phyloP scores from a whole-genome alignment of 2,888 invertebrate species.

The Homarus gammarus region DNA sequence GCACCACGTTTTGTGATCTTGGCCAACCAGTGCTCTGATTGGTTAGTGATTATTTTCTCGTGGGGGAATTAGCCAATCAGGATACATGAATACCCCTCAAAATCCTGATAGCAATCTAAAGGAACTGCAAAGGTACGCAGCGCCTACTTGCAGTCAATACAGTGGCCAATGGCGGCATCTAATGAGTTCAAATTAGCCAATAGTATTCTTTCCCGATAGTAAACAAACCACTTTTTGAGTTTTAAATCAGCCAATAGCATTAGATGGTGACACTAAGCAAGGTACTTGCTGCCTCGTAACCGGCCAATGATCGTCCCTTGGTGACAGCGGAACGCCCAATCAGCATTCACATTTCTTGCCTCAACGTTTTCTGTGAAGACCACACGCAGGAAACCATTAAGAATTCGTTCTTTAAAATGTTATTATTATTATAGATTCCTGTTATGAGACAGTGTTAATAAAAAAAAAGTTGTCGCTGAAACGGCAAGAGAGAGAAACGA shows the following conservation, averaged over 20 bases:
- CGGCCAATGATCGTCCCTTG: slow-evolving; percentile 42
- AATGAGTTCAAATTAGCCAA: slow-evolving; percentile 29
- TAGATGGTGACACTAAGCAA: slow-evolving; percentile 59
- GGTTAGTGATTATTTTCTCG: slow-evolving; percentile 40
- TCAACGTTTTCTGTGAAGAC: slow-evolving; percentile 52
- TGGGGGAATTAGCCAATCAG: slow-evolving; percentile 44
- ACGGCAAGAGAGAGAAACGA: neutral
- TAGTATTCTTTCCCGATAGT: slow-evolving; percentile 36
- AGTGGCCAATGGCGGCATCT: slow-evolving; percentile 26
- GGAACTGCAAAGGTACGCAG: slow-evolving; percentile 33
- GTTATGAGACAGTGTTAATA: neutral
- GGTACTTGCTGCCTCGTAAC: slow-evolving; percentile 23
- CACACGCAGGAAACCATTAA: slow-evolving; percentile 12
- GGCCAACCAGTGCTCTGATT: slow-evolving; percentile 28
- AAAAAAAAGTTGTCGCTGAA: neutral
- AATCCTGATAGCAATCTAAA: slow-evolving; percentile 50
- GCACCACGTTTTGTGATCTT: slow-evolving; percentile 43
- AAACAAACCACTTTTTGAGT: slow-evolving; percentile 47
- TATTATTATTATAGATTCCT: neutral
- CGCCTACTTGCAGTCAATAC: slow-evolving; percentile 1
- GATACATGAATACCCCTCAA: slow-evolving; percentile 14
- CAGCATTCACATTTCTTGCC: slow-evolving; percentile 48
- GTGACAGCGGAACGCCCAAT: slow-evolving; percentile 57
- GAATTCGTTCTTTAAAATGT: slow-evolving; percentile 23
- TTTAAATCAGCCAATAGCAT: slow-evolving; percentile 49